Conservation (phyloP, 1,140 invertebrate genomes). For the Conus betulinus region DNA sequence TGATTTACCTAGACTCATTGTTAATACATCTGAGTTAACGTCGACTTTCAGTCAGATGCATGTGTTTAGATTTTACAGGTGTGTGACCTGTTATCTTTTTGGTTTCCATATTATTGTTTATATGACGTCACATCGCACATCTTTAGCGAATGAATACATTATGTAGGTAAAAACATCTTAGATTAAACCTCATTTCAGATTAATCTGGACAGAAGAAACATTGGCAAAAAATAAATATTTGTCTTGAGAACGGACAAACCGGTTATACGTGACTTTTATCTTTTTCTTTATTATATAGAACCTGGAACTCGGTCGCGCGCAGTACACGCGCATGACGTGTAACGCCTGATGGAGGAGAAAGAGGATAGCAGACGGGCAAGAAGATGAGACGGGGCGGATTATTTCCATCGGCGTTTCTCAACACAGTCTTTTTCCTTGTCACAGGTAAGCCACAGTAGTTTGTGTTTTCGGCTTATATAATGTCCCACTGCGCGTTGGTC, state of each 20-base stretch:
- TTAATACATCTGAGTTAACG: too few species aligned
- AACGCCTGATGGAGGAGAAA: slow-evolving; percentile 29
- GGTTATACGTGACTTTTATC: too few species aligned
- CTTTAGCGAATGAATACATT: slow-evolving; percentile 18
- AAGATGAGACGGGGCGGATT: slow-evolving; percentile 29
- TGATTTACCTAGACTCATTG: too few species aligned
- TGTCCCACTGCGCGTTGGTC: neutral
- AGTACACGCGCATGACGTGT: slow-evolving; percentile 3
- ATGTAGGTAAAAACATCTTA: neutral
- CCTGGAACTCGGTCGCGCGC: neutral
- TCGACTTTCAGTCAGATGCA: neutral
- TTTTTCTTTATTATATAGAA: neutral
- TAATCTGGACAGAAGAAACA: too few species aligned
- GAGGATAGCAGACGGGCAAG: slow-evolving; percentile 25
- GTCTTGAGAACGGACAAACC: too few species aligned
- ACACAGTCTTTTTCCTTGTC: slow-evolving; percentile 6
- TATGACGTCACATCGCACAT: slow-evolving; percentile 34
- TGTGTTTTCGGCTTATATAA: neutral
- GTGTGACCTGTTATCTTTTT: neutral
- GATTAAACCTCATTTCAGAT: too few species aligned
- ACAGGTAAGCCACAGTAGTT: slow-evolving; percentile 1
- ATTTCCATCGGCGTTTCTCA: slow-evolving; percentile 19
- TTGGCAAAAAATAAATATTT: too few species aligned
- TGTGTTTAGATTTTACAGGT: neutral
- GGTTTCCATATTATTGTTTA: slow-evolving; percentile 32